These are phyloP conservation scores for Eledone cirrhosa DNA, from an alignment of 2,888 invertebrate genomes.

Conservation along the genomic window DNA sequence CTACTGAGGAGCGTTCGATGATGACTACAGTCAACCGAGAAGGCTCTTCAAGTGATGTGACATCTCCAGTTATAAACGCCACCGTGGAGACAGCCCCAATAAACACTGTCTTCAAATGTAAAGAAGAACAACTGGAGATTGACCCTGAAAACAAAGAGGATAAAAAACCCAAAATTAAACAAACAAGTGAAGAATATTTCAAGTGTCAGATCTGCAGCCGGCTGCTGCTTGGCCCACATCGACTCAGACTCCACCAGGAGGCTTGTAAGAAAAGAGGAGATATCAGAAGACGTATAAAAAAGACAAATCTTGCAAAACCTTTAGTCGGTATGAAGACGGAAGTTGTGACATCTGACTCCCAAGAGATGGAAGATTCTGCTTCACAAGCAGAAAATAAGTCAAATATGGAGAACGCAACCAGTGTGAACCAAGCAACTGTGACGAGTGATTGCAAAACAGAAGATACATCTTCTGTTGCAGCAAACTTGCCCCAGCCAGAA, in stretches of 20 bases:
- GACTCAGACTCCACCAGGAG: neutral
- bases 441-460: neutral
- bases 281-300: neutral
- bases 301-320: neutral
- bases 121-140: neutral
- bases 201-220: constrained; percentile 23
- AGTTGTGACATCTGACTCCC: neutral
- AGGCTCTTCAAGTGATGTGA: too few species aligned
- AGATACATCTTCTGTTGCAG: neutral
- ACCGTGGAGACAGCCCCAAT: neutral
- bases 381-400: neutral
- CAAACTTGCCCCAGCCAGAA: neutral
- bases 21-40: too few species aligned
- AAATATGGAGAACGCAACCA: neutral
- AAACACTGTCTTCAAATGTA: neutral
- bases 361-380: neutral
- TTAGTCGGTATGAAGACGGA: neutral
- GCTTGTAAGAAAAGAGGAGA: constrained; percentile 7
- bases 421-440: neutral
- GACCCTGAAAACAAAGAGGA: constrained; percentile 9
- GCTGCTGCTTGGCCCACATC: constrained; percentile 16
- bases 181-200: constrained; percentile 17
- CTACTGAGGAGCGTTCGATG: neutral
- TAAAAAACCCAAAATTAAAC: neutral
- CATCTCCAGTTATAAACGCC: too few species aligned